Base-by-base conservation (phyloP, 2,113 vertebrate species). In the Tretioscincus oriximinensis region DNA sequence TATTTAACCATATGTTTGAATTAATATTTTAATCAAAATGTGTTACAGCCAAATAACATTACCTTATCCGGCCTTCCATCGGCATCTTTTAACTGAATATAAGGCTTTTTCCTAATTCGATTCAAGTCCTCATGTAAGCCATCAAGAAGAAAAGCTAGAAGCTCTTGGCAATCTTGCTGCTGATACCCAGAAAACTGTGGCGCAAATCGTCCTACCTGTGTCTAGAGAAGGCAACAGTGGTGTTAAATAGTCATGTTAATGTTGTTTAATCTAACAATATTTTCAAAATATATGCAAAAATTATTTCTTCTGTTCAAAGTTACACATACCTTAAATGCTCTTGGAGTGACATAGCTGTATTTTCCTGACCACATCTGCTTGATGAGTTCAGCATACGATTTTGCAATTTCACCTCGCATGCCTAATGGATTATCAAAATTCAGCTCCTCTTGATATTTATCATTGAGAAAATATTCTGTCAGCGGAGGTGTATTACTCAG, bases 151-250 rank as follows among this genome's bases (percentile, higher is more conserved):
- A 99, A 99, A 87, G 98, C 98, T 87, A 99, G 90, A 4, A 99
- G 94, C 91, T 99, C 98, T 63, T 99, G 98, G 85, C 98, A 99
- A 89, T 99, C 98, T 93, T 99, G 98, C 87, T 99, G 98, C 81
- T 99, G 98, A 95, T 99, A 99, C 73, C 98, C 98, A 78, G 98
- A 99, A 91, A 99, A 99, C 61, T 99, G 98, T 16, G 98, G 98
- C 68, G 98, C 98, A 83, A 99, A 99, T 69, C 97, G 96, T 87
- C 98, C 98, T 87, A 99, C 98, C 86, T 99, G 98, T 69, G 98
- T 99, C 98, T 99, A 84, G 29, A 88, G 83, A 76, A 86, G 67
- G 80, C 0, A 60, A 73, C 28, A 75, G n/a, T 68, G 75, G 26
- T 90, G 78, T 29, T 1, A 0, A 2, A 84, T 20, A 26, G 49